Percentiles rank a stretch among this genome's conserved stretches.
phyloP scores from a whole-genome alignment of 2,797 vertebrate species.

The Zalophus californianus region DNA sequence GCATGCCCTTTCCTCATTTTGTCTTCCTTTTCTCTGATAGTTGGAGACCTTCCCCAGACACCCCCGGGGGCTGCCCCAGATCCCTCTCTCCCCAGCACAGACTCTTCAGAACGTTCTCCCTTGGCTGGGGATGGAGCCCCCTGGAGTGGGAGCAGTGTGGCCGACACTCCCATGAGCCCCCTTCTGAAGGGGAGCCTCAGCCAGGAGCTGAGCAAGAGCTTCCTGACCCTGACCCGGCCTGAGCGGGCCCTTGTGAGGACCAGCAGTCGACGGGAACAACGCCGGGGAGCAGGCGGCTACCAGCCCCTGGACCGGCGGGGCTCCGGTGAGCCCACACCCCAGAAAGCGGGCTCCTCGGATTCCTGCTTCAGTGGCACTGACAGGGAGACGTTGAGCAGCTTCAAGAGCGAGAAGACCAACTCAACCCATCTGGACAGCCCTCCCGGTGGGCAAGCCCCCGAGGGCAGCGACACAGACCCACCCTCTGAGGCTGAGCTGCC shows the following conservation, averaged over 20 bases:
- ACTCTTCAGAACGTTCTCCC: conserved; percentile 82
- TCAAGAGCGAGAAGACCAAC: conserved; percentile 95
- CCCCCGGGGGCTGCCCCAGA: conserved; percentile 89
- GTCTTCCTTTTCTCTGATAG: conserved; percentile 43
- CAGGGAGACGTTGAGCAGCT: conserved; percentile 94
- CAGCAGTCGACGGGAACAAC: conserved; percentile 85
- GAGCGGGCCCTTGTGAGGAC: conserved; percentile 81
- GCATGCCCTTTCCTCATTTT: fast-evolving
- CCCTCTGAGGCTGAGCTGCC: conserved; percentile 82
- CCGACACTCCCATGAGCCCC: conserved; percentile 93
- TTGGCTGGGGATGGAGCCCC: conserved; percentile 73
- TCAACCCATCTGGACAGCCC: conserved; percentile 96
- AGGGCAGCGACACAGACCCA: conserved; percentile 71
- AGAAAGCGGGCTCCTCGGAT: conserved; percentile 92
- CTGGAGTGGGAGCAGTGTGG: conserved; percentile 90
- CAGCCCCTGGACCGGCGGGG: conserved; percentile 89
- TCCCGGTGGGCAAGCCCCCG: conserved; percentile 81
- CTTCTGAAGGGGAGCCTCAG: conserved; percentile 94
- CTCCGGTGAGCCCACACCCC: conserved; percentile 88
- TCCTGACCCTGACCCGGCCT: conserved; percentile 91
- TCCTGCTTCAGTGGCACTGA: conserved; percentile 95
- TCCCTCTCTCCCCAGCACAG: conserved; percentile 82
- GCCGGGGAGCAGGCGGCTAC: conserved; percentile 85
- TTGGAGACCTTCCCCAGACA: conserved; percentile 69
- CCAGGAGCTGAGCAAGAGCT: conserved; percentile 93